Evolutionary conservation across 2,113 vertebrate genomes (phyloP), one percentile per base, ranked within the genome.

Genomic region (Zootoca vivipara): DNA sequence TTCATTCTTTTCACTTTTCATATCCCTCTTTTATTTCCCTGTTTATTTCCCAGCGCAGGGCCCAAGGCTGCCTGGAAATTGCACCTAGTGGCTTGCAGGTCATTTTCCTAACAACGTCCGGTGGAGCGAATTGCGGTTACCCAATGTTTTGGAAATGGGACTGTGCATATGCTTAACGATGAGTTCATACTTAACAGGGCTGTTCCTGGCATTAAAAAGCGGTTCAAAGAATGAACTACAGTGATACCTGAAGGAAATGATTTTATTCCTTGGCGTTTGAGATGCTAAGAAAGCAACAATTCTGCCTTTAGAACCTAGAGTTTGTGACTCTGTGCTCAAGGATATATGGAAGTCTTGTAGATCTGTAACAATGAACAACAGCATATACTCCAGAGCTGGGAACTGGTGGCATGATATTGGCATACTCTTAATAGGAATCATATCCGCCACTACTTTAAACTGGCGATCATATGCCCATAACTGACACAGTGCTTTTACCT

Each of bases 371-470:
- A 40, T 2, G 10, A 15, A 73, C 22, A 73, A 82, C 30, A 15
- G 40, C 38, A 28, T 20, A 2, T 87, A 87, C 83, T 67, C 1
- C 3, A 22, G 24, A 33, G 1, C 3, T 13, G 22, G 5, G 5
- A 89, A 90, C 70, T 81, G 0, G 0, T 1, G 82, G 80, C 82
- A 1, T 1, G 62, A 0, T 0, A 78, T n/a, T 0, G 0, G 75
- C 52, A 75, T 69, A 90, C 15, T n/a, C 78, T 78, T 92, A 7
- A 26, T 33, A 24, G 74, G 82, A n/a, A 46, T 38, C 20, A 22
- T 28, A 65, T 35, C 62, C 86, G 6, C 33, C 35, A 56, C 26
- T 33, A 86, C 22, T 85, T 46, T 9, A 72, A 81, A 81, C 26
- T 38, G 8, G 16, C 22, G 8, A 65, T 62, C 33, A 79, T 52